Base-by-base conservation (phyloP, 2,888 invertebrate species). In the Thereva nobilitata region DNA sequence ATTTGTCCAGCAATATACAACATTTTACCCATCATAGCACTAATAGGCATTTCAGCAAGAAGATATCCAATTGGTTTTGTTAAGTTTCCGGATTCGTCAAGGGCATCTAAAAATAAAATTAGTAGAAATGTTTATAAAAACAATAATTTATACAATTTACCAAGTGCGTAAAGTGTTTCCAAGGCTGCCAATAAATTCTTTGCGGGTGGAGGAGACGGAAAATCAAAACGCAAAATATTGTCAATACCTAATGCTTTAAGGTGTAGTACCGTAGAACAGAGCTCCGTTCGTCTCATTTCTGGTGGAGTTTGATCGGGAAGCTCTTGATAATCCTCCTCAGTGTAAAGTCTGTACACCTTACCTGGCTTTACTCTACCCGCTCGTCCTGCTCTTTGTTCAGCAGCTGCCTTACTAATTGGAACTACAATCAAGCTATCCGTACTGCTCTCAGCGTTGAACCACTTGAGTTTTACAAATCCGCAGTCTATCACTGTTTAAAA, bases 381-480 rank as follows among this genome's bases (percentile, higher is more conserved):
- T 61, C 98, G 84, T 0, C 98, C 98, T 0, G 97, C 93, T 67
- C 98, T 83, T 78, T 98, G 97, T 68, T 88, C 84, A 0, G 97
- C 97, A 45, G 94, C 94, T 59, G 95, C 93, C 79, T 89, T 89
- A 2, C 95, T 93, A 1, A 93, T 84, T 0, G 94, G 91, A 2
- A 93, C 87, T 0, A 93, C 85, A 0, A 92, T 86, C n/a, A 97
- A 80, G 66, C 90, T 87, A 76, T 95, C 93, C 1, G 93, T 91
- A 9, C 92, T 91, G 7, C 92, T 88, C 3, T 89, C 85, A 0
- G 91, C 86, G 74, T 95, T 92, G 78, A 91, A 96, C 85, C 93
- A 95, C 23, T 92, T 90, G 72, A 97, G 80, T 83, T 97, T 98
- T 57, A 96, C 95, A 82, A 95, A 99, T 1, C 98, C 98, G 78